Base-by-base conservation (phyloP, 1,140 invertebrate genomes). In the Lethrus apterus region DNA sequence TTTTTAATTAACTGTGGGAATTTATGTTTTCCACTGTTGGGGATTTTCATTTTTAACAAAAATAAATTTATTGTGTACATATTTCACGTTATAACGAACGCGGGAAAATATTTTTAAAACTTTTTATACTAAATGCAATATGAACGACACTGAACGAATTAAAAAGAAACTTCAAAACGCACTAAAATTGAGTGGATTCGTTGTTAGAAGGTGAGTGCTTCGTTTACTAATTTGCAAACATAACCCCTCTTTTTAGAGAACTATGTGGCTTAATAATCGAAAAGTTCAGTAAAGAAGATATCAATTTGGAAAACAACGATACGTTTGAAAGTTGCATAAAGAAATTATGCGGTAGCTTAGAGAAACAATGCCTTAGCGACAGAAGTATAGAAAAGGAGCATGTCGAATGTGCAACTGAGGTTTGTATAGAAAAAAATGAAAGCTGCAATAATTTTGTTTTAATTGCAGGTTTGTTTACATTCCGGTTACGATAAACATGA, bases 401-500 rank as follows among this genome's bases (percentile, higher is more conserved):
- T 46, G 70, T 92, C 54, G 81, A 88, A 66, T 59, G 74, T 51
- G 88, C 87, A 10, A 79, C 87, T 32, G 79, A 78, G 63, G 81
- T 83, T 62, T n/a, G n/a, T n/a, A n/a, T n/a, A 68, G 56, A 24
- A 26, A 15, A 17, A 17, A 57, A 23, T 15, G 5, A 9, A n/a
- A n/a, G 3, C 15, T 40, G n/a, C n/a, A n/a, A n/a, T n/a, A n/a
- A n/a, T n/a, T n/a, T n/a, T n/a, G n/a, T n/a, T n/a, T n/a, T 23
- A 52, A 5, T 63, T 63, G n/a, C 49, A 75, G 70, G 79, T 84
- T 65, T 83, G 81, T 55, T 80, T 83, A 33, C 71, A 76, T 20
- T 75, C 76, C 48, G 78, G 83, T 8, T 70, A 81, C 20, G 83
- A 89, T 60, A 81, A 86, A 42, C 75, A 79, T 29, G 88, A 89